Evolutionary conservation across 2,888 invertebrate genomes (phyloP), one percentile per base, ranked within the genome.

Genomic region (Ernsta delagoae): DNA sequence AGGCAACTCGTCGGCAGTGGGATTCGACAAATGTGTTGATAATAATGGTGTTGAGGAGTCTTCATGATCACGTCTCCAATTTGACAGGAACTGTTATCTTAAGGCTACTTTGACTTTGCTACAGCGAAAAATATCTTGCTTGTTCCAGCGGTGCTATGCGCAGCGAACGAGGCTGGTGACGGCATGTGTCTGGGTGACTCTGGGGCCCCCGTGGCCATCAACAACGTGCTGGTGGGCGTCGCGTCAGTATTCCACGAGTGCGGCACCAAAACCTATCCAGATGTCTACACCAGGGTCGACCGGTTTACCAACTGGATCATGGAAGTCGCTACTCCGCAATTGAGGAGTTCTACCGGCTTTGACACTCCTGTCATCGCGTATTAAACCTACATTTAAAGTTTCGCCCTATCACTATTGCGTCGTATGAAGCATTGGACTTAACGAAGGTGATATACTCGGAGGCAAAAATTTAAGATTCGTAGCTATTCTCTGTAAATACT

Each of bases 101-200:
- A n/a, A n/a, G n/a, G n/a, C n/a, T n/a, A n/a, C n/a, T n/a, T n/a
- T n/a, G n/a, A n/a, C n/a, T n/a, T n/a, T n/a, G n/a, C n/a, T n/a
- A n/a, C n/a, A n/a, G n/a, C n/a, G n/a, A n/a, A 45, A 45, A n/a
- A 45, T 5, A 41, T 9, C 2, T 41, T 41, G 11, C 5, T n/a
- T 0, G n/a, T 45, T 45, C n/a, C 53, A 53, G 53, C 59, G 0
- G 81, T 82, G 0, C 79, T 88, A 65, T 89, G 89, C 79, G 86
- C 83, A 0, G 69, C 57, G 3, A 81, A 78, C 0, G 48, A 12
- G 5, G 36, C 59, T 1, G 80, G 76, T 1, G 66, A 64, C 8
- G 86, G 88, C 12, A 80, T 80, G 65, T 90, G 90, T 70, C 0
- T 24, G 2, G 89, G 89, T 0, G 87, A 88, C 76, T 82, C 85